Conservation (phyloP, 1,140 invertebrate genomes). For the Aphaenogaster rudis region DNA sequence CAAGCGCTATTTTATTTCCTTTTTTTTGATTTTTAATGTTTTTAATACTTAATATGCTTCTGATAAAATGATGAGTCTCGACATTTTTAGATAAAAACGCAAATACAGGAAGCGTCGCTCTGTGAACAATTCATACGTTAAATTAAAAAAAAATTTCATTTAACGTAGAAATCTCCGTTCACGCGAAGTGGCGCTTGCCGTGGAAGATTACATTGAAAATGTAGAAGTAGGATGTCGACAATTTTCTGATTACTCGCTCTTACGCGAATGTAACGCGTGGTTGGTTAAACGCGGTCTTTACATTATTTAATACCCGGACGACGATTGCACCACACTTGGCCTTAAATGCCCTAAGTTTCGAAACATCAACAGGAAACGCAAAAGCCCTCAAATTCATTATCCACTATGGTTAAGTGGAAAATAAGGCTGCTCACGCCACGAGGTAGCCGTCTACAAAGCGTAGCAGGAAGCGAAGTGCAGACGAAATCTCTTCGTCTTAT, state of each 20-base stretch:
- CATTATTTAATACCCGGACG: constrained; percentile 47
- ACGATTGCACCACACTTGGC: constrained; percentile 10
- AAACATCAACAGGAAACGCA: constrained; percentile 64
- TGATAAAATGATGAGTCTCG: background rate
- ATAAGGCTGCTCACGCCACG: constrained; percentile 51
- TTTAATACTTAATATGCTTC: background rate
- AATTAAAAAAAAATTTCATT: background rate
- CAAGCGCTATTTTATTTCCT: background rate
- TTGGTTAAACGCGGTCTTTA: constrained; percentile 49
- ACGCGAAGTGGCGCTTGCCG: background rate
- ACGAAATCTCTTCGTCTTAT: constrained; percentile 17
- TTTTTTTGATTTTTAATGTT: background rate
- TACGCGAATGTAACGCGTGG: constrained; percentile 15
- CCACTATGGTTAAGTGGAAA: constrained; percentile 69
- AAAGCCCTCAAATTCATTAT: constrained; percentile 65
- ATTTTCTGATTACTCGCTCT: constrained; percentile 75
- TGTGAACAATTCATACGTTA: background rate
- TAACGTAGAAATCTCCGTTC: constrained; percentile 3
- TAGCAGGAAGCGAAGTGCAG: constrained; percentile 24
- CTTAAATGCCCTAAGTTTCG: constrained; percentile 43
- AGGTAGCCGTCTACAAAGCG: background rate
- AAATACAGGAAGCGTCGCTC: background rate
- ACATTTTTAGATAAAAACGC: background rate
- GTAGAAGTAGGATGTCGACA: constrained; percentile 76
- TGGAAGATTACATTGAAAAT: constrained; percentile 30